phyloP scores from a whole-genome alignment of 2,797 vertebrate species.

The Poecilia picta region DNA sequence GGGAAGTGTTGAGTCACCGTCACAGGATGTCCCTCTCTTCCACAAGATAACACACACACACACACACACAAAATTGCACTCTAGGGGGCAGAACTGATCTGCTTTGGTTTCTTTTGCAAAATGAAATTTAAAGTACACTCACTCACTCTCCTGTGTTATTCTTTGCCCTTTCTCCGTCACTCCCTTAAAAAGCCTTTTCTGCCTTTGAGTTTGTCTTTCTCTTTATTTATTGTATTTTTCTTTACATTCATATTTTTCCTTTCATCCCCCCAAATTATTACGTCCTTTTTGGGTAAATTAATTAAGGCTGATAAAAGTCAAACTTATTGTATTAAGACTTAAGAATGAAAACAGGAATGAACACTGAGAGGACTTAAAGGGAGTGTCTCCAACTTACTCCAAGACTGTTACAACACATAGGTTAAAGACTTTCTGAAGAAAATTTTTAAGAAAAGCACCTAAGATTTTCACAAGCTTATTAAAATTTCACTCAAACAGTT shows the following conservation, averaged over 20 bases:
- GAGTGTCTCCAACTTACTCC: background rate
- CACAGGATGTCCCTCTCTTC: conserved; percentile 80
- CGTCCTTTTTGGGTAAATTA: background rate
- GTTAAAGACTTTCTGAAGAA: background rate
- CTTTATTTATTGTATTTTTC: background rate
- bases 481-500: background rate
- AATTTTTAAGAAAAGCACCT: background rate
- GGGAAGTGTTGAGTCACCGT: conserved; percentile 90
- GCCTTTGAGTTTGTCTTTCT: background rate
- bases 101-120: conserved; percentile 18
- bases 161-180: background rate
- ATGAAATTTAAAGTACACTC: conserved; percentile 8
- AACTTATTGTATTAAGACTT: background rate
- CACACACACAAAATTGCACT: conserved; percentile 30
- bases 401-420: background rate
- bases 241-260: background rate
- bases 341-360: background rate
- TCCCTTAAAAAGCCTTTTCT: background rate
- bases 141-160: conserved; percentile 15
- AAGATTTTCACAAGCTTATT: background rate
- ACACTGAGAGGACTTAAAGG: background rate
- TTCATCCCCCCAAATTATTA: background rate
- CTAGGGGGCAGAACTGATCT: conserved; percentile 75
- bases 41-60: conserved; percentile 81
- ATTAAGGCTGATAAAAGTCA: background rate